Evolutionary conservation across 2,888 invertebrate species (phyloP).

Genomic region (Labia minor): DNA sequence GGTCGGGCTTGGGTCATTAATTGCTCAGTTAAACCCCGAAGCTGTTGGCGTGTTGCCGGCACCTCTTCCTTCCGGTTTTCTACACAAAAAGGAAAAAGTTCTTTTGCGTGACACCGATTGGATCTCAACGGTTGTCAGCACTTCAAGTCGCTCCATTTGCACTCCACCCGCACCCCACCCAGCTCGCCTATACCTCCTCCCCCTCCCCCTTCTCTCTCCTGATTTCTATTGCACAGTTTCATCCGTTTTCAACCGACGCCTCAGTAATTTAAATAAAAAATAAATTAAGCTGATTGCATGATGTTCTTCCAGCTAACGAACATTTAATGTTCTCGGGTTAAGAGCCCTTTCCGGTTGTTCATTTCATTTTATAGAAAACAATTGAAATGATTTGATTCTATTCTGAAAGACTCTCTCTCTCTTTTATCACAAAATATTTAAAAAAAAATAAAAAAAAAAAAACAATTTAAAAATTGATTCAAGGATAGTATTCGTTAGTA

Average conservation of each 20-base stretch:
- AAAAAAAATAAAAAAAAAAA: too few relatives aligned
- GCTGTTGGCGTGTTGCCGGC: too few relatives aligned
- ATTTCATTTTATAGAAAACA: too few relatives aligned
- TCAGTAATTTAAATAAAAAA: background rate
- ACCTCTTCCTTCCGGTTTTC: background rate
- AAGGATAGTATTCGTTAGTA: too few relatives aligned
- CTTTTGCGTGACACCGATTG: background rate
- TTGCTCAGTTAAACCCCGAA: background rate
- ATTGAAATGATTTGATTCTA: too few relatives aligned
- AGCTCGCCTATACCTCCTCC: constrained; percentile 4
- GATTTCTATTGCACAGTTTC: background rate
- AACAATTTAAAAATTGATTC: too few relatives aligned
- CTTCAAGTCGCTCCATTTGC: constrained; percentile 13
- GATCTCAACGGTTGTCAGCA: constrained; percentile 18
- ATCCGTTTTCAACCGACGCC: constrained; percentile 16
- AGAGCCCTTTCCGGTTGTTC: too few relatives aligned
- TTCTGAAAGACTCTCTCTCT: too few relatives aligned
- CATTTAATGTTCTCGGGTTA: too few relatives aligned
- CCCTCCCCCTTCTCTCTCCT: constrained; percentile 13
- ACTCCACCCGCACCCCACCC: too few relatives aligned
- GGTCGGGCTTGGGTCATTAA: too few relatives aligned
- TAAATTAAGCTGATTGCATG: background rate
- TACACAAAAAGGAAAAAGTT: background rate
- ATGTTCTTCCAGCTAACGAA: background rate
- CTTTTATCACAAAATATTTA: too few relatives aligned